Evolutionary conservation across 2,888 invertebrate species (phyloP).

Genomic region (Heliconius aoede): DNA sequence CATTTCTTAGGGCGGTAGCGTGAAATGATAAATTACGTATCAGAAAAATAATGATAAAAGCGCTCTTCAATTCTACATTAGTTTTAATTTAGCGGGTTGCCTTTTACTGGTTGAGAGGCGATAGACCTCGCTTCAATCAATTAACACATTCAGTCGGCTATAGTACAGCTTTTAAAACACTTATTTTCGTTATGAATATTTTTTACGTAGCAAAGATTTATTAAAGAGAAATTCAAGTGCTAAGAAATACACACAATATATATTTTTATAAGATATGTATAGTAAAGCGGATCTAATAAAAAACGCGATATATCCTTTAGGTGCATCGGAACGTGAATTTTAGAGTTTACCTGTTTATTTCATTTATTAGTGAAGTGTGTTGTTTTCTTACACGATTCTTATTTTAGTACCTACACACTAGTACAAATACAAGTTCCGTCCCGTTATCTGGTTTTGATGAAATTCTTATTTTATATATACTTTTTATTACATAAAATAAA

Average conservation of each 20-base stretch:
- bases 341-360: slow-evolving; percentile 18
- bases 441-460: background rate
- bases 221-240: background rate
- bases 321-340: slow-evolving; percentile 2
- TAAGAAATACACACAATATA: background rate
- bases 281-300: slow-evolving; percentile 15
- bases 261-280: slow-evolving; percentile 13
- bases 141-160: slow-evolving; percentile 7
- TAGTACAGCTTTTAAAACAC: background rate
- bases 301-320: slow-evolving; percentile 21
- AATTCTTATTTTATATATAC: too few species aligned
- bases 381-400: background rate
- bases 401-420: background rate
- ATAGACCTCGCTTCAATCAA: background rate
- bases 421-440: background rate
- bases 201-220: background rate
- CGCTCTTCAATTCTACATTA: background rate
- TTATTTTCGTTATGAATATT: background rate
- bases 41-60: too few species aligned
- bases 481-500: too few species aligned
- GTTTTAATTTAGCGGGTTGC: background rate
- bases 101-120: background rate
- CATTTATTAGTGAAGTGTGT: background rate
- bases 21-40: too few species aligned
- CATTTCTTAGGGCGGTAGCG: too few species aligned